Percentiles rank a stretch among this genome's conserved stretches.
phyloP scores from a whole-genome alignment of 2,797 vertebrate genomes.

The Loriculus beryllinus region DNA sequence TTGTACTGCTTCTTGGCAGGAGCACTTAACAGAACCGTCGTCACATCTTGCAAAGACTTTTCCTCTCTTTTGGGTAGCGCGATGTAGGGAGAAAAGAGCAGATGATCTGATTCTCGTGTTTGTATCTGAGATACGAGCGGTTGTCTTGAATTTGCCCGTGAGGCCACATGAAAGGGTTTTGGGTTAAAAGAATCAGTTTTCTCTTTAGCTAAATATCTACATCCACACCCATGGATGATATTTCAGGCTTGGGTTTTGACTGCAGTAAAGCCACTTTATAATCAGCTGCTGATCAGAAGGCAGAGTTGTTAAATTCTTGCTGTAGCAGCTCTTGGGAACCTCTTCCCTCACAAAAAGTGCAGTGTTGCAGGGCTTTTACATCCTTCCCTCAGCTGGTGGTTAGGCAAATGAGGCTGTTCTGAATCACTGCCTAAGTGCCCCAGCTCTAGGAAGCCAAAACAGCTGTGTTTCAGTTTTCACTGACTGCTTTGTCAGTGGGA shows the following conservation, averaged over 20 bases:
- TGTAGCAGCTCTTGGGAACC: background rate
- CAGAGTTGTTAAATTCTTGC: background rate
- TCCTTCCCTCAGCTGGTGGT: background rate
- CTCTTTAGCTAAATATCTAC: accelerated
- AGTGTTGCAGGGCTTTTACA: background rate
- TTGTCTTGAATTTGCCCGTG: background rate
- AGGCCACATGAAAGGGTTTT: background rate
- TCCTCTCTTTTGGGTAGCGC: background rate
- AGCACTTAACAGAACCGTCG: accelerated
- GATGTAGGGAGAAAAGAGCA: accelerated
- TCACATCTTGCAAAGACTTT: background rate
- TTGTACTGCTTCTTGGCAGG: accelerated
- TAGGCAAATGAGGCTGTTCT: background rate
- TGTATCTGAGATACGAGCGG: accelerated
- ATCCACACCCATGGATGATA: accelerated
- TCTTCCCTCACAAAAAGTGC: background rate
- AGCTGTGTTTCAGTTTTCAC: background rate
- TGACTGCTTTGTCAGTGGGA: background rate
- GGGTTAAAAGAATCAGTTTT: background rate
- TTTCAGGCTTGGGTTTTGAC: background rate
- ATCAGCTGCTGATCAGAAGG: background rate
- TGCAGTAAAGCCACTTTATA: background rate
- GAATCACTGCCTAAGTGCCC: background rate
- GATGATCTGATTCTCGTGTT: background rate
- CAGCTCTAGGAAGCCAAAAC: background rate